Conservation (phyloP, 1,140 invertebrate species). For the Zaprionus gabonicus region DNA sequence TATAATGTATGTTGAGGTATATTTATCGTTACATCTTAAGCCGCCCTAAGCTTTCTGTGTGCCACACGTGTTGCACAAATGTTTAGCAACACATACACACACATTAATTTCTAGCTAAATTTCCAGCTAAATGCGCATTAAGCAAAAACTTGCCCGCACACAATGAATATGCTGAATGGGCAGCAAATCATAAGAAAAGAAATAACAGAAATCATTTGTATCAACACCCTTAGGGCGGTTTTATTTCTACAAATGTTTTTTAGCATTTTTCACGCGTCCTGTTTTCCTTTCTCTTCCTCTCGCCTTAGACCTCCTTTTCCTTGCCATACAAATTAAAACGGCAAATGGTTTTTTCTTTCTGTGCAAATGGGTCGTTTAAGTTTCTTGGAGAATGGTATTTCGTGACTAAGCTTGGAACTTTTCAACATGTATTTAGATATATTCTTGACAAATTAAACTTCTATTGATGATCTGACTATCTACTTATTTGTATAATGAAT, state of each 20-base stretch:
- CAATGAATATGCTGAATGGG: slow-evolving; percentile 48
- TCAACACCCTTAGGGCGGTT: slow-evolving; percentile 30
- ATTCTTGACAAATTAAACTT: background rate
- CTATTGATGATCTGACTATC: background rate
- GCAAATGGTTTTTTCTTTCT: slow-evolving; percentile 30
- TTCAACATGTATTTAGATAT: background rate
- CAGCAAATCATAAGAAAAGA: slow-evolving; percentile 45
- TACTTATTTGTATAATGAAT: too few relatives aligned
- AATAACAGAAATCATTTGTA: slow-evolving; percentile 22
- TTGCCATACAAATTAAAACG: slow-evolving; percentile 58
- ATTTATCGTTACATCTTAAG: slow-evolving; percentile 46
- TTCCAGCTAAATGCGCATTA: slow-evolving; percentile 55
- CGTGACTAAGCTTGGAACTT: background rate
- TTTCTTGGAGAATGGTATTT: background rate
- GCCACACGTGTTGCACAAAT: slow-evolving; percentile 51
- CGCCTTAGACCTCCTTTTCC: background rate
- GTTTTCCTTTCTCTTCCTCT: background rate
- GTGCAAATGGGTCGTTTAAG: background rate
- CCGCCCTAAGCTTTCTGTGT: slow-evolving; percentile 39
- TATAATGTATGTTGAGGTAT: background rate
- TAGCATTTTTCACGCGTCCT: slow-evolving; percentile 10
- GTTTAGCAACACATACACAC: slow-evolving; percentile 5
- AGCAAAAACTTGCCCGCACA: slow-evolving; percentile 35
- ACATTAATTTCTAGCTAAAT: slow-evolving; percentile 66
- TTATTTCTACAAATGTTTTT: slow-evolving; percentile 43